These are phyloP conservation scores for Schizopygopsis pylzovi DNA, from an alignment of 2,797 vertebrate species.

Conservation along the genomic window DNA sequence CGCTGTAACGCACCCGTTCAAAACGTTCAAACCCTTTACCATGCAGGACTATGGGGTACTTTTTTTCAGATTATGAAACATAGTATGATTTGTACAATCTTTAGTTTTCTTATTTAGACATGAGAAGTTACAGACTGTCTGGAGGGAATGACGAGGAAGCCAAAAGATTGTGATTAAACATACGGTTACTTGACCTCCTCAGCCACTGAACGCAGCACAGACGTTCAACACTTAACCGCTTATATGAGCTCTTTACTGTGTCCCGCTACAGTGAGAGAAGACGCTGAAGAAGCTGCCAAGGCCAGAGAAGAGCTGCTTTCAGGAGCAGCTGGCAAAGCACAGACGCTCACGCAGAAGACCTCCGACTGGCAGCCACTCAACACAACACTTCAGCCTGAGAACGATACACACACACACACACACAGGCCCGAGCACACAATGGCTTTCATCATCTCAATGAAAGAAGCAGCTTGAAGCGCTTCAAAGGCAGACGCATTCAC, in stretches of 20 bases:
- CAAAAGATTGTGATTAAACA: constrained; percentile 14
- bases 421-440: constrained; percentile 44
- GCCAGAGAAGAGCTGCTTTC: constrained; percentile 58
- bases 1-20: neutral
- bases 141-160: neutral
- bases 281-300: constrained; percentile 62
- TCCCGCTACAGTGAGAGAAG: constrained; percentile 18
- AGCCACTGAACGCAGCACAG: neutral
- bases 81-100: neutral
- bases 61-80: neutral
- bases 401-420: constrained; percentile 52
- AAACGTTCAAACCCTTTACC: neutral
- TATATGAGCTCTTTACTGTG: constrained; percentile 4
- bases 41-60: neutral
- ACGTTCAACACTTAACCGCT: neutral
- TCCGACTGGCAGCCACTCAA: constrained; percentile 70
- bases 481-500: constrained; percentile 57
- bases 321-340: constrained; percentile 62
- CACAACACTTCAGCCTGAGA: constrained; percentile 71
- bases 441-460: constrained; percentile 70
- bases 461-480: constrained; percentile 60
- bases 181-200: neutral
- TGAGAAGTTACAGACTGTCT: neutral
- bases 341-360: constrained; percentile 62
- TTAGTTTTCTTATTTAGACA: neutral